Base-by-base conservation (phyloP, 2,797 vertebrate species). In the Enteromius argenteus region DNA sequence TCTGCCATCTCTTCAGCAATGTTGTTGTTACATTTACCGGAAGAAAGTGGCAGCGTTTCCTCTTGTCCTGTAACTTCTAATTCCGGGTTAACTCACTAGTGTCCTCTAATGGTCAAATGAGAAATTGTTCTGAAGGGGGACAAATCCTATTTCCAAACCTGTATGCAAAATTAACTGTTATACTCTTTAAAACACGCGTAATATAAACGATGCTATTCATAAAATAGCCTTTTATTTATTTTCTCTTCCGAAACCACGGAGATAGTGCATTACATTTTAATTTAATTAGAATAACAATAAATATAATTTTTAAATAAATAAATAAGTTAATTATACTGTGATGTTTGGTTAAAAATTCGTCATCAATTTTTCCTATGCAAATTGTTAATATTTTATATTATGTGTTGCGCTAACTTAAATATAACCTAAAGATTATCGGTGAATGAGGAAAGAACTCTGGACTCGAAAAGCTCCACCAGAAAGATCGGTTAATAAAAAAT, bases 1-100 rank as follows among this genome's bases (percentile, higher is more conserved):
- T 95, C 94, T 39, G 92, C 93, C 95, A 96, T 95, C 58, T 66
- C 62, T 58, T 90, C 83, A 87, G 67, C 51, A 44, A 68, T 78
- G 66, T 86, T 88, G 62, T 85, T 84, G 23, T 71, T 14, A 32
- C 19, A 2, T 11, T 62, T 0, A 62, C 88, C 66, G 84, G 86
- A 86, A 81, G 67, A 56, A 32, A 67, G 23, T 58, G 53, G 49
- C 69, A 73, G 13, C 15, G 2, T 32, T 62, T 39, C 21, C 17
- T 46, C 53, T 39, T 19, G 56, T 56, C 14, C 15, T 17, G 9
- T 49, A 42, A 46, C 64, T 56, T 84, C 30, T 49, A 79, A 46
- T 77, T 84, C 84, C 84, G 82, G 86, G 53, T 80, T 37, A 56
- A 49, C 6, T 5, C 11, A 44, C 39, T 4, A 3, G 32, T 39